These are phyloP conservation scores for Tachystola acroxantha DNA, from an alignment of 2,888 invertebrate species.

Conservation along the genomic window DNA sequence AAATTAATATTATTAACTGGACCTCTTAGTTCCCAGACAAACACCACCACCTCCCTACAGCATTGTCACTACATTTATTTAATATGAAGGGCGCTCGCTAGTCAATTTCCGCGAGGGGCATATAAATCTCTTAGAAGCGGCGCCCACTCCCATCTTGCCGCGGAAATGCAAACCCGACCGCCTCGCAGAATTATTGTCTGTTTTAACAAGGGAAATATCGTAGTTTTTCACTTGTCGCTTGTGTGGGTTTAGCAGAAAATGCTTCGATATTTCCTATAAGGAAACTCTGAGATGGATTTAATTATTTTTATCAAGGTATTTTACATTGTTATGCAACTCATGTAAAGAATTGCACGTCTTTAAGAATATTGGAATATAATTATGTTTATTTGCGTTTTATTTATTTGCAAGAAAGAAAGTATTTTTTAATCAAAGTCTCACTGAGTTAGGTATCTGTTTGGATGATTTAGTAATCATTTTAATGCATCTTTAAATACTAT, in stretches of 20 bases:
- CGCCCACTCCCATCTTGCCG: conserved; percentile 42
- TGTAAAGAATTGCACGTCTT: too few relatives aligned
- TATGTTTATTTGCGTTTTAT: too few relatives aligned
- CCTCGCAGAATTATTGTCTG: conserved; percentile 53
- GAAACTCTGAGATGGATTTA: too few relatives aligned
- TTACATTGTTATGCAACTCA: too few relatives aligned
- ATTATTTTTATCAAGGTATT: too few relatives aligned
- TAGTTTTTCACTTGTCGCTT: conserved; percentile 55
- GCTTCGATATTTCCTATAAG: conserved; percentile 20
- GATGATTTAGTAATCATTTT: too few relatives aligned
- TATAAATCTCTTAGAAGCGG: conserved; percentile 63
- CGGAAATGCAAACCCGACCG: conserved; percentile 63
- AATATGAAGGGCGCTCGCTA: conserved; percentile 19
- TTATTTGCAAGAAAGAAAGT: neutral
- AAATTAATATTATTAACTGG: too few relatives aligned
- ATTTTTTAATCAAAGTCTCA: too few relatives aligned
- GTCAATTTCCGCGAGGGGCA: conserved; percentile 64
- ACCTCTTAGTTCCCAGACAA: neutral
- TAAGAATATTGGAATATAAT: too few relatives aligned
- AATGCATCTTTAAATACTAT: too few relatives aligned
- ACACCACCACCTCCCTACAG: neutral
- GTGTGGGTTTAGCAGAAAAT: conserved; percentile 12
- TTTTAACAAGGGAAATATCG: conserved; percentile 66
- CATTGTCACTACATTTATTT: conserved; percentile 9
- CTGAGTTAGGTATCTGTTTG: too few relatives aligned